Evolutionary conservation across 2,888 invertebrate species (phyloP), one percentile per base, ranked within the genome.

Genomic region (Sminthurides aquaticus): DNA sequence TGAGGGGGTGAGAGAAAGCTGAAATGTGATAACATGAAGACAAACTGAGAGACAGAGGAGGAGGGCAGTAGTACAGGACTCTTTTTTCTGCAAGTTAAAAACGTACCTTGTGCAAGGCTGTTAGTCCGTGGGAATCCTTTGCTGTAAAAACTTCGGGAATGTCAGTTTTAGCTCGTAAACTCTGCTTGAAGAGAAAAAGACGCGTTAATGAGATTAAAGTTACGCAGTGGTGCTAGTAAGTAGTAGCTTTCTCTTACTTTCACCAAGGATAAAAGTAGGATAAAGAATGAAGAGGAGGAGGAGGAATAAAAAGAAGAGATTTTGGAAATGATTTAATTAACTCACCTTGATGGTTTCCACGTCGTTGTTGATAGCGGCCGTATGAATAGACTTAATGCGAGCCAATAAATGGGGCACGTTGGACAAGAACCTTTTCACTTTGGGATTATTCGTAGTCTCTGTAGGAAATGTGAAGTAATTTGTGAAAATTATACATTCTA

Each of bases 371-470:
- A 90, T 82, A 1, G 88, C 88, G 1, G 90, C 85, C 58, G 83
- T 82, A 78, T 94, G 93, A 26, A 91, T 84, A 63, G 90, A 90
- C 72, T 86, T 87, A 68, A 92, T 88, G 11, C 88, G 84, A 61
- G 88, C 88, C 91, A 92, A 79, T 28, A 80, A 89, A 77, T 89
- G 89, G 11, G 95, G 95, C n/a, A 94, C 89, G n/a, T 91, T 90
- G 75, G 91, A 90, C 60, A 96, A 81, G 78, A 96, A 95, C 75
- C 85, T 86, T 78, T 86, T 88, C 62, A 94, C 90, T 66, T 87
- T 84, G 1, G 87, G 84, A 80, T 91, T 90, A 77, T 87, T 90
- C 78, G 90, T 90, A 34, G 90, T 89, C 77, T 93, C 91, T 64
- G 34, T 28, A 25, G 15, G 28, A 8, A 74, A 87, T 87, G 15